Evolutionary conservation across 2,797 vertebrate species (phyloP), one percentile per base, ranked within the genome.

Genomic region (Sebastes aleutianus): DNA sequence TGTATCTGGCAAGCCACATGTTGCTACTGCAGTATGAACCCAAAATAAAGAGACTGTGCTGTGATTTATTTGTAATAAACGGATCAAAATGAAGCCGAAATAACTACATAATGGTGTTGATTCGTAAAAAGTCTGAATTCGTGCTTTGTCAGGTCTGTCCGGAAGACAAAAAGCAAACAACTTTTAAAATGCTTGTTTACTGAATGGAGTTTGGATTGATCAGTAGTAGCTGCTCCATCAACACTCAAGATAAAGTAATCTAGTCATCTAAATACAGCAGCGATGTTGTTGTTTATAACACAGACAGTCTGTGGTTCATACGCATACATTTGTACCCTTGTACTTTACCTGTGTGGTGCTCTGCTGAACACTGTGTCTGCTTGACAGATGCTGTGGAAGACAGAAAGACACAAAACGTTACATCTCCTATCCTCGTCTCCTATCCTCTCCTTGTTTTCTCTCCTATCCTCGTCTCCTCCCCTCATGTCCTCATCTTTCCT

Each of bases 351-450:
- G 98, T 53, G 97, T 95, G 16, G 96, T 97, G 93, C 96, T 98
- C 90, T 98, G 97, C 78, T 98, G 98, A 5, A 98, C 97, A 13
- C 97, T 98, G 95, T 98, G 97, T 86, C 97, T 95, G 87, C 97
- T 99, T 70, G 97, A 97, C 76, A 98, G 95, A 88, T 99, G 98
- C 98, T 93, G 92, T 0, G 8, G 34, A 67, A 2, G 7, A 85
- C 4, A 80, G 0, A 73, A 10, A 66, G 5, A 85, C 4, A 85
- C 26, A 72, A 8, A 27, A 36, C 5, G 59, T 83, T 16, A 80
- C 11, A 20, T 1, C 18, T 53, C 20, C 47, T 43, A 18, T 27
- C 59, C 18, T 78, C 3, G 6, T n/a, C 3, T 58, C 12, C 1
- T 69, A 24, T 53, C 20, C 47, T 43, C 16, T 12, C 4, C 13